Base-by-base conservation (phyloP, 2,113 vertebrate species). In the Zonotrichia leucophrys region DNA sequence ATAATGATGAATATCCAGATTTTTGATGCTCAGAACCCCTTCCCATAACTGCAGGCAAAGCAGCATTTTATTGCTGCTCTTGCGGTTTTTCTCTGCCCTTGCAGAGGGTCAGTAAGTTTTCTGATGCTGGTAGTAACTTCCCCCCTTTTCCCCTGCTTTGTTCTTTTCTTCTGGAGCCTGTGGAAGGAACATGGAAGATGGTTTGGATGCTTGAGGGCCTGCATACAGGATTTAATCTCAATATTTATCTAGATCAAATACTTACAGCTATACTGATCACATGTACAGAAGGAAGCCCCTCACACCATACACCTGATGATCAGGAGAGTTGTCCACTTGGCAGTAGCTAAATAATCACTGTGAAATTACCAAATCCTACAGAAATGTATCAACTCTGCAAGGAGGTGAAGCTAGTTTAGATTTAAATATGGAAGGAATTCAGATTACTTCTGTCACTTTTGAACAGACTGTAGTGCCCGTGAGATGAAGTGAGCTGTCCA, bases 371-470 rank as follows among this genome's bases (percentile, higher is more conserved):
- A 53, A 79, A 49, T 77, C 15, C 56, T 62, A 17, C 21, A 64
- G 63, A 73, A 86, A 41, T 58, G 33, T 10, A 19, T 25, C 18
- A 44, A 13, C 56, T 10, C 24, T 77, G 27, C 64, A 81, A 84
- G 39, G 63, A 0, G 2, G 22, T 66, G 37, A 83, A 83, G 44
- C 24, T 64, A 74, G 4, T 63, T 75, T 33, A 41, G 52, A 16
- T 95, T 90, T 74, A 76, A 90, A 49, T 80, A 30, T 7, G 22
- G 31, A 46, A 73, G 46, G n/a, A 93, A 69, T 53, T 96, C n/a
- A 59, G 11, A 31, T 76, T 3, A 30, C 22, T 76, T 75, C 41
- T 93, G 37, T 86, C n/a, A n/a, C 16, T 52, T 62, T 47, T 70
- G 50, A 59, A 59, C 14, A 31, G 46, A 37, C 0, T n/a, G 10